Evolutionary conservation across 2,888 invertebrate genomes (phyloP).

Genomic region (Hirtodrosophila cameraria): DNA sequence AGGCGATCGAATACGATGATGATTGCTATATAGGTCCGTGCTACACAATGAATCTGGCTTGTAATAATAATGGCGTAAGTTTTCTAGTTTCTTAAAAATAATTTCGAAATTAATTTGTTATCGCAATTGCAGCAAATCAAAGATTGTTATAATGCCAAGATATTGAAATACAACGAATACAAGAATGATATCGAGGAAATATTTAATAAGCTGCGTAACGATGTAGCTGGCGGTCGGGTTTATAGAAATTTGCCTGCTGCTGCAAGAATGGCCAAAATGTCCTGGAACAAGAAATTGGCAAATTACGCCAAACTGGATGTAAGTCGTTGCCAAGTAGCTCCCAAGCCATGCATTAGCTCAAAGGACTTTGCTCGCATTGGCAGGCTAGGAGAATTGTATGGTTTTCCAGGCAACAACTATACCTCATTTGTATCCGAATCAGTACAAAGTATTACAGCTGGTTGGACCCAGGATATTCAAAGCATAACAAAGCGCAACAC

Average conservation of each 20-base stretch:
- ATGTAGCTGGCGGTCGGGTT: constrained; percentile 30
- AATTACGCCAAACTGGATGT: constrained; percentile 35
- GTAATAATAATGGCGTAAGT: constrained; percentile 34
- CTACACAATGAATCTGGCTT: constrained; percentile 23
- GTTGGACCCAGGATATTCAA: constrained; percentile 6
- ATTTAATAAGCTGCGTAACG: constrained; percentile 42
- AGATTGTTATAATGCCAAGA: not conserved
- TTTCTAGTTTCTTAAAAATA: not conserved
- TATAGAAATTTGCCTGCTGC: constrained; percentile 35
- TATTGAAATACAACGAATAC: not conserved
- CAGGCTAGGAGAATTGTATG: constrained; percentile 12
- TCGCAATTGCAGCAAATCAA: constrained; percentile 8
- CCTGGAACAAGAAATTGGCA: constrained; percentile 44
- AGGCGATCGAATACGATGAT: not conserved
- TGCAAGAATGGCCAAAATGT: constrained; percentile 45
- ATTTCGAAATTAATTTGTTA: not conserved
- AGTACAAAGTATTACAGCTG: not conserved
- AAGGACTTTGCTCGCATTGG: constrained; percentile 19
- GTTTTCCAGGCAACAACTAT: not conserved
- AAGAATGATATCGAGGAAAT: not conserved
- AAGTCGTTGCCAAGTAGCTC: constrained; percentile 2
- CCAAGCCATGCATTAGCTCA: constrained; percentile 19
- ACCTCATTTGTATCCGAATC: not conserved
- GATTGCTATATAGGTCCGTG: constrained; percentile 13
- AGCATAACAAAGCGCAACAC: constrained; percentile 25